phyloP scores from a whole-genome alignment of 2,113 vertebrate species.

The Argyrosomus japonicus region DNA sequence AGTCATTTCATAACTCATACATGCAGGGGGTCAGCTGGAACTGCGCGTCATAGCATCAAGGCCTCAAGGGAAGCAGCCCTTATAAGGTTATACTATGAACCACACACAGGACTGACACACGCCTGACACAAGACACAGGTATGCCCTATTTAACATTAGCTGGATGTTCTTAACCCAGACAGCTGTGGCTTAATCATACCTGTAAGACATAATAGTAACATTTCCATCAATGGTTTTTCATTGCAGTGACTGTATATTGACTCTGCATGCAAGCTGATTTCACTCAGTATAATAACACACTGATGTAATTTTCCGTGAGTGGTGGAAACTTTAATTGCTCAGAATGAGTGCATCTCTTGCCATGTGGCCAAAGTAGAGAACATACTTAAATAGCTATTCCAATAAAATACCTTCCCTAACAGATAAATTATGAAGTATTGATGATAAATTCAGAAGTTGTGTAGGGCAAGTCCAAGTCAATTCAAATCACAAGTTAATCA shows the following conservation, averaged over 20 bases:
- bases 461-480: no score
- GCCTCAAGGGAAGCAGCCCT: slow-evolving; percentile 4
- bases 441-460: no score
- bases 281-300: background rate
- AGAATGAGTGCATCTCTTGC: background rate
- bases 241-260: slow-evolving; percentile 9
- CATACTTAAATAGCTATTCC: background rate
- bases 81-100: slow-evolving; percentile 48
- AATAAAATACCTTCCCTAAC: background rate
- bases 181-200: slow-evolving; percentile 43
- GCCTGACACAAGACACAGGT: slow-evolving; percentile 57
- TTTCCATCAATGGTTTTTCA: slow-evolving; percentile 27
- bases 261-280: slow-evolving; percentile 12
- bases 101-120: slow-evolving; percentile 43
- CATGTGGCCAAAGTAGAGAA: background rate
- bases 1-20: slow-evolving; percentile 60
- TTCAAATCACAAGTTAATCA: no score
- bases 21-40: slow-evolving; percentile 1
- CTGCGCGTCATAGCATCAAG: background rate
- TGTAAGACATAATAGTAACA: background rate
- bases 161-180: slow-evolving; percentile 38
- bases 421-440: background rate
- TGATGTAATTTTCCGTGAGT: slow-evolving; percentile 22
- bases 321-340: background rate
- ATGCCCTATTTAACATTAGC: slow-evolving; percentile 28